phyloP scores from a whole-genome alignment of 2,113 vertebrate species.

The Sapayoa aenigma region DNA sequence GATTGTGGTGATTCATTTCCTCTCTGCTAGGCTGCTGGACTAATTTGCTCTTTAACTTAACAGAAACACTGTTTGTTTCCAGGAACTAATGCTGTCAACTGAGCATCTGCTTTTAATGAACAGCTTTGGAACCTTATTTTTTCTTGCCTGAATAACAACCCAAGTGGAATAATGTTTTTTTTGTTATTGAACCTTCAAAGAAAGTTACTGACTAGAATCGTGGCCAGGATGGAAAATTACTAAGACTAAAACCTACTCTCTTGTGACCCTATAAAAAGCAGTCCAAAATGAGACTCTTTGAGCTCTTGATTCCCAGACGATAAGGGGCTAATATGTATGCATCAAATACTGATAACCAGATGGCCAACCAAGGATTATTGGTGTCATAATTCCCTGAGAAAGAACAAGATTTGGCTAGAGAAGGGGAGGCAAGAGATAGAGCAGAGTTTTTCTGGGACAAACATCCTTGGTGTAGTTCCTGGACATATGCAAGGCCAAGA shows the following conservation, averaged over 20 bases:
- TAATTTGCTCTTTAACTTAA: background rate
- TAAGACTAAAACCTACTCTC: background rate
- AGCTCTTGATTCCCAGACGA: background rate
- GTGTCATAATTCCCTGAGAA: rapidly evolving
- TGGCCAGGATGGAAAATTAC: background rate
- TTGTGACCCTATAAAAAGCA: too few relatives aligned
- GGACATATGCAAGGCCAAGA: background rate
- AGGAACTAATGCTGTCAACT: background rate
- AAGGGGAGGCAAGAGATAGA: background rate
- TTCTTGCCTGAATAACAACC: background rate
- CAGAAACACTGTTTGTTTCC: background rate
- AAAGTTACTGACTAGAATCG: background rate
- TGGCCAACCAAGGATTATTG: background rate
- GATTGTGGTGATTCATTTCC: background rate
- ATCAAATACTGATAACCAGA: background rate
- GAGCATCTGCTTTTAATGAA: background rate
- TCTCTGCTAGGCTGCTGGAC: background rate
- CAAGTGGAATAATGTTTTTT: background rate
- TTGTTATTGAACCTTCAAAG: background rate
- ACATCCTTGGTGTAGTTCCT: too few relatives aligned
- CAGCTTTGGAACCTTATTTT: background rate
- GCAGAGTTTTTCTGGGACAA: background rate
- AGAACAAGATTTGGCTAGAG: background rate
- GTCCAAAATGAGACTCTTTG: background rate
- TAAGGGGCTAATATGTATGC: background rate